phyloP scores from a whole-genome alignment of 2,113 vertebrate species.

The Chaenocephalus aceratus region DNA sequence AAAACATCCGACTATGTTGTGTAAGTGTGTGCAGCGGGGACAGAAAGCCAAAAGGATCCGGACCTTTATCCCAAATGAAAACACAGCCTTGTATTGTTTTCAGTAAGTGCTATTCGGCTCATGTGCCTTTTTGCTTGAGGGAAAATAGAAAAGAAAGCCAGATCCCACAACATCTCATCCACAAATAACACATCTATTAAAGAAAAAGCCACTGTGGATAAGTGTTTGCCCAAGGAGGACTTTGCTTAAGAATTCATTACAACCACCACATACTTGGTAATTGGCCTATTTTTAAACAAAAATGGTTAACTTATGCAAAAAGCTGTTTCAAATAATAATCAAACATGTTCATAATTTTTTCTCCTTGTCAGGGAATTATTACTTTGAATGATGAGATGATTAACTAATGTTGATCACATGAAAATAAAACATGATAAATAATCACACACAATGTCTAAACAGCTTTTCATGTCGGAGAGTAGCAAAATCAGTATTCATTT shows the following conservation, averaged over 20 bases:
- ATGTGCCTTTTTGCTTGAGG: conserved; percentile 46
- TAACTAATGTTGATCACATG: background rate
- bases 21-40: conserved; percentile 16
- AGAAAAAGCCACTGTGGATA: conserved; percentile 21
- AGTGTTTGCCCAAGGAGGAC: conserved; percentile 8
- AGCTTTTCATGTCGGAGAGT: background rate
- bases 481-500: background rate
- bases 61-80: conserved; percentile 45
- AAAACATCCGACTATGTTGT: background rate
- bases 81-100: conserved; percentile 55
- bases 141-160: conserved; percentile 20
- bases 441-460: background rate
- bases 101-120: conserved; percentile 42
- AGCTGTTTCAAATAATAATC: background rate
- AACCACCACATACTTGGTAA: background rate
- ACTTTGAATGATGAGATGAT: too few species aligned
- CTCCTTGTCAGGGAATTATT: background rate
- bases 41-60: conserved; percentile 59
- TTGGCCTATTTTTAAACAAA: background rate
- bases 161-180: conserved; percentile 38
- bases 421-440: background rate
- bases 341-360: background rate
- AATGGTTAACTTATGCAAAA: background rate
- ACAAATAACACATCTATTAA: conserved; percentile 19
- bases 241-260: conserved; percentile 17